Evolutionary conservation across 1,140 invertebrate species (phyloP), one percentile per base, ranked within the genome.

Genomic region (Caerostris extrusa): DNA sequence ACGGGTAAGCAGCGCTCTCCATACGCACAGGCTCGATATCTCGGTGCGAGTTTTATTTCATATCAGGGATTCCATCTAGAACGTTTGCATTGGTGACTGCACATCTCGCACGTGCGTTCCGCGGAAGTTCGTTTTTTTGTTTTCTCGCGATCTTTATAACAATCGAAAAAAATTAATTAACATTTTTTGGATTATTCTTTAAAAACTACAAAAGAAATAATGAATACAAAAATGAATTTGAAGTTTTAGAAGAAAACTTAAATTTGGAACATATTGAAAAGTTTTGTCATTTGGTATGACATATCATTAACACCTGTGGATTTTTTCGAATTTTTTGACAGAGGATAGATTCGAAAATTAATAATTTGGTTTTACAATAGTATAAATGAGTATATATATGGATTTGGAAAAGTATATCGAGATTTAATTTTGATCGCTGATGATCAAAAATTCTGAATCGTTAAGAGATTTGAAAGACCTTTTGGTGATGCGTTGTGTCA

Each of bases 11-110:
- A 50, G 55, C n/a, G 88, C 88, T 19, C 88, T 90, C 67, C n/a
- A 61, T 34, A 77, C 50, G n/a, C 58, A 87, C 12, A 34, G 53
- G 58, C 67, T 55, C 64, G 64, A 58, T 90, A 57, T 90, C 57
- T 57, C 67, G 14, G 64, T 57, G 64, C 7, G 64, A 14, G 64
- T n/a, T 34, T 10, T 67, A 64, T 88, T 88, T 71, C 64, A 90
- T 90, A 90, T 90, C 88, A 77, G 88, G 57, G 56, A 69, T 90
- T n/a, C 58, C 57, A 87, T 87, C 85, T 87, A 53, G 55, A 34
- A 5, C 55, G 82, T 83, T n/a, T 34, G 61, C 86, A 67, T 64
- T 60, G 64, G 34, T 7, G 58, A n/a, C 56, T 19, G 60, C 12
- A 19, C 56, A 17, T 14, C 57, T 86, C 17, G 55, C 86, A 88